A percentile compares a stretch with the other conserved stretches of the same genome.
phyloP scores from a whole-genome alignment of 1,140 invertebrate genomes.

The Xylocopa sonorina region DNA sequence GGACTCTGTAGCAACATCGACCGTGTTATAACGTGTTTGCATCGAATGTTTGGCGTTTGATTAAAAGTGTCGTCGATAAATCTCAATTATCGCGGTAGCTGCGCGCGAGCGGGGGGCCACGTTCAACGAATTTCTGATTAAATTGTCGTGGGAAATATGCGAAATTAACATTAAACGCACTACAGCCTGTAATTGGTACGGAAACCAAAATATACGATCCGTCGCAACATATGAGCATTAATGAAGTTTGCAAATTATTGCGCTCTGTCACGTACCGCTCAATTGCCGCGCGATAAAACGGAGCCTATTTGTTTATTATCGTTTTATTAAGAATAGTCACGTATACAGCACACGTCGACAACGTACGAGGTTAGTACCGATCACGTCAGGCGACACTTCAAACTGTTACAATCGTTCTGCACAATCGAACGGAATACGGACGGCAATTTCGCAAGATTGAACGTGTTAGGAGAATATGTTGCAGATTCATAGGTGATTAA shows the following conservation, averaged over 20 bases:
- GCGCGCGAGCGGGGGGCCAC: not conserved
- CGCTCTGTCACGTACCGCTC: conserved; percentile 58
- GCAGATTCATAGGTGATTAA: no score
- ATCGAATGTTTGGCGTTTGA: conserved; percentile 39
- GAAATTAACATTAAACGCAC: conserved; percentile 64
- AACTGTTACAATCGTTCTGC: no score
- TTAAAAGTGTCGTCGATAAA: conserved; percentile 60
- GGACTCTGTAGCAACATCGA: not conserved
- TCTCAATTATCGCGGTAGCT: conserved; percentile 45
- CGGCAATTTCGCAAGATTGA: no score
- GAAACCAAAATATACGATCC: conserved; percentile 62
- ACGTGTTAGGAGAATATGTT: no score
- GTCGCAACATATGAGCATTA: conserved; percentile 50
- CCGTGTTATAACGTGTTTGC: conserved; percentile 12
- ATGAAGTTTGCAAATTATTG: conserved; percentile 63
- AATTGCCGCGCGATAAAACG: conserved; percentile 57
- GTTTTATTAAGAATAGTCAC: conserved; percentile 44
- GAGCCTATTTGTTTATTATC: conserved; percentile 49
- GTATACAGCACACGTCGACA: no score
- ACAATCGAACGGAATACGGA: no score
- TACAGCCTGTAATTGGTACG: conserved; percentile 59
- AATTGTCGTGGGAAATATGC: conserved; percentile 58
- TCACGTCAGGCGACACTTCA: conserved; percentile 10
- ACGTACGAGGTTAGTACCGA: conserved; percentile 44
- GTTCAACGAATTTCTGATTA: conserved; percentile 53